These are phyloP conservation scores for Ariolimax columbianus DNA, from an alignment of 2,888 invertebrate genomes.

Conservation along the genomic window DNA sequence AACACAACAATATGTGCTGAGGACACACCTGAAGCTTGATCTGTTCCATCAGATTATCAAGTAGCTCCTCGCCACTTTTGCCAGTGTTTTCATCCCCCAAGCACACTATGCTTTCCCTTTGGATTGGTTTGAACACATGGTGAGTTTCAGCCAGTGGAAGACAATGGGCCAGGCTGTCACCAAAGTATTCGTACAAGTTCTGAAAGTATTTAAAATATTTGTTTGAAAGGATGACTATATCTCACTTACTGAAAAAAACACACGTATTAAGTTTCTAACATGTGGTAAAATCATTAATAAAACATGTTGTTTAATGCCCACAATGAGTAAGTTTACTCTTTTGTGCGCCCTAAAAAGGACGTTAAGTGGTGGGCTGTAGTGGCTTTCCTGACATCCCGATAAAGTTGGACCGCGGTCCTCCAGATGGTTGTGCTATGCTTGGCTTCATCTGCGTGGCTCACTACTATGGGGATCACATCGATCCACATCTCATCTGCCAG, in stretches of 20 bases:
- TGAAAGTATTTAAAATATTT: slow-evolving; percentile 56
- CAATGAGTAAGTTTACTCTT: too few species aligned
- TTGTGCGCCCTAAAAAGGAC: too few species aligned
- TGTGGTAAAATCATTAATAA: too few species aligned
- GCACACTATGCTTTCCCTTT: slow-evolving; percentile 60
- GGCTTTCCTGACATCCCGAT: too few species aligned
- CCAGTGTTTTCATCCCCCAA: slow-evolving; percentile 67
- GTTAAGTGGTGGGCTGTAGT: too few species aligned
- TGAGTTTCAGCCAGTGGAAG: slow-evolving; percentile 67
- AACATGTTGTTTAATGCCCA: too few species aligned
- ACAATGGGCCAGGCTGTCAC: slow-evolving; percentile 72
- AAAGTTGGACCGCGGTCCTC: too few species aligned
- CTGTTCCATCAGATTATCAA: slow-evolving; percentile 73
- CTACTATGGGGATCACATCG: too few species aligned
- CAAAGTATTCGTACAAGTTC: slow-evolving; percentile 76
- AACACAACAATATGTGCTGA: not conserved
- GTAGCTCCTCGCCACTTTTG: slow-evolving; percentile 74
- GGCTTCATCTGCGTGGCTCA: too few species aligned
- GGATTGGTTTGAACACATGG: slow-evolving; percentile 63
- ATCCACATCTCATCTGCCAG: too few species aligned
- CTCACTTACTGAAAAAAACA: not conserved
- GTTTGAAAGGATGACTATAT: not conserved
- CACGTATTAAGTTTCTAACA: not conserved
- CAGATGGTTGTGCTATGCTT: too few species aligned
- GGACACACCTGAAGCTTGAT: slow-evolving; percentile 62